phyloP scores from a whole-genome alignment of 1,140 invertebrate species.

The Solenopsis invicta region DNA sequence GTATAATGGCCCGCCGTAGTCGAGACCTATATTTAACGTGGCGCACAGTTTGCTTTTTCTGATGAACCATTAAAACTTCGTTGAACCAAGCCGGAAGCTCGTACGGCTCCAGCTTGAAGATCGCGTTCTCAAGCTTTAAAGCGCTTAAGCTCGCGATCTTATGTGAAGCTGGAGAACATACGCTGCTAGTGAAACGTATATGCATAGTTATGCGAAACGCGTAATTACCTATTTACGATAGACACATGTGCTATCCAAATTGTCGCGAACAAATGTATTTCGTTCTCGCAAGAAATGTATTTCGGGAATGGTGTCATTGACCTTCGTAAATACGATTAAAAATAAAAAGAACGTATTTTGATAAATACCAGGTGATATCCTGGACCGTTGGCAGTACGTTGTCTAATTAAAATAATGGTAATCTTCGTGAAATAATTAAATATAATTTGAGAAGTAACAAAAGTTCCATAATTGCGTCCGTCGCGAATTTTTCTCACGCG shows the following conservation, averaged over 20 bases:
- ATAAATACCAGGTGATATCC: neutral
- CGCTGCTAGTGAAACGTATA: conserved; percentile 19
- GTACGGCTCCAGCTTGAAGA: conserved; percentile 21
- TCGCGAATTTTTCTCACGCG: neutral
- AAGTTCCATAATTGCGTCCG: neutral
- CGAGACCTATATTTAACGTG: conserved; percentile 46
- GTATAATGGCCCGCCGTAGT: conserved; percentile 40
- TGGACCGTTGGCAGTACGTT: no score
- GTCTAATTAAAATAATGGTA: neutral
- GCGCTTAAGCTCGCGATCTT: conserved; percentile 16
- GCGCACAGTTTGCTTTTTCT: conserved; percentile 49
- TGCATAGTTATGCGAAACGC: neutral
- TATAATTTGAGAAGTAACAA: neutral
- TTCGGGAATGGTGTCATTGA: neutral
- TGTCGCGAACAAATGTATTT: neutral
- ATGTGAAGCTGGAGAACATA: neutral
- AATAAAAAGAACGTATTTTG: neutral
- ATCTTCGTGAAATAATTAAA: neutral
- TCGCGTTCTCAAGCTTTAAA: neutral
- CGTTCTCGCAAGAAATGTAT: neutral
- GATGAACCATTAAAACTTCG: conserved; percentile 51
- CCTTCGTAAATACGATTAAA: neutral
- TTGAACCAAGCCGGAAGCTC: conserved; percentile 55
- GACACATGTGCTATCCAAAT: neutral
- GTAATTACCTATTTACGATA: neutral